A percentile compares a stretch with the other conserved stretches of the same genome.
phyloP scores from a whole-genome alignment of 2,113 vertebrate genomes.

The Alouatta palliata region DNA sequence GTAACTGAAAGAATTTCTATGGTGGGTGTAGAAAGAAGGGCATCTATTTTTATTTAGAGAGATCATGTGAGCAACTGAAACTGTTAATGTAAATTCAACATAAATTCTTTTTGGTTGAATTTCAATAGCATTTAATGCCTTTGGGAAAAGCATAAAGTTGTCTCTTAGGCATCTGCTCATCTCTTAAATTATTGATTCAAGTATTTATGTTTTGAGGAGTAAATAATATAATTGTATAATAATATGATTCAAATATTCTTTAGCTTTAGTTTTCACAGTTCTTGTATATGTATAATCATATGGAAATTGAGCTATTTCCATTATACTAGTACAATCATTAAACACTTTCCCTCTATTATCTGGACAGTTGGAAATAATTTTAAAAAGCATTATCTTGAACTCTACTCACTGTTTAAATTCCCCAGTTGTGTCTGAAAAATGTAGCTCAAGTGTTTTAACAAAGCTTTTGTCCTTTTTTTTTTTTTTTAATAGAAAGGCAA shows the following conservation, averaged over 20 bases:
- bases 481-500: neutral
- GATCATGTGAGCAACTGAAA: neutral
- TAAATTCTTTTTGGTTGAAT: neutral
- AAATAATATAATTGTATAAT: neutral
- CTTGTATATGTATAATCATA: neutral
- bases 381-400: neutral
- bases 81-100: slow-evolving; percentile 3
- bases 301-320: neutral
- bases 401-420: neutral
- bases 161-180: neutral
- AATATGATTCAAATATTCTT: neutral
- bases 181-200: neutral
- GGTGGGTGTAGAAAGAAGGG: slow-evolving; percentile 3
- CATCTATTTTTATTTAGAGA: slow-evolving; percentile 12
- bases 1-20: neutral
- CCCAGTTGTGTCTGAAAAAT: slow-evolving; percentile 19
- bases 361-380: neutral
- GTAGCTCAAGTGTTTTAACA: neutral
- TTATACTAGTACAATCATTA: neutral
- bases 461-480: neutral
- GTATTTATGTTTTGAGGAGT: neutral
- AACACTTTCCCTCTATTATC: neutral
- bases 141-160: neutral
- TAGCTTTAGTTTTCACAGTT: neutral
- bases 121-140: neutral